Percentiles rank a stretch among this genome's conserved stretches.
phyloP scores from a whole-genome alignment of 1,140 invertebrate genomes.

The Holotrichia oblita region DNA sequence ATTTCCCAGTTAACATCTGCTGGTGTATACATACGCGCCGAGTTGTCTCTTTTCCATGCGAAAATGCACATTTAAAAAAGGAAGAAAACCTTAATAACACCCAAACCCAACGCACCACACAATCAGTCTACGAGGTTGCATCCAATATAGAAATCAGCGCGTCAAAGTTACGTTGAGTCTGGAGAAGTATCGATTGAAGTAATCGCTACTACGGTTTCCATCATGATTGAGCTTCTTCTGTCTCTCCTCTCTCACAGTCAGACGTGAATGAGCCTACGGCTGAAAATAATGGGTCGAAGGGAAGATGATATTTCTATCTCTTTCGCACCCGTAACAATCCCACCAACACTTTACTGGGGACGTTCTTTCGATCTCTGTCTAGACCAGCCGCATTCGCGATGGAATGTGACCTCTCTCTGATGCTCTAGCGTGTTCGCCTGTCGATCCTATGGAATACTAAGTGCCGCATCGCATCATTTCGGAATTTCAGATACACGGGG shows the following conservation, averaged over 20 bases:
- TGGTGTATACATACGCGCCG: slow-evolving; percentile 7
- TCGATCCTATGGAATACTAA: slow-evolving; percentile 34
- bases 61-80: slow-evolving; percentile 26
- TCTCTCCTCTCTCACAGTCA: slow-evolving; percentile 24
- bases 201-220: slow-evolving; percentile 17
- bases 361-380: neutral
- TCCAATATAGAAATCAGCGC: slow-evolving; percentile 4
- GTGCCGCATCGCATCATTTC: slow-evolving; percentile 31
- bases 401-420: slow-evolving; percentile 28
- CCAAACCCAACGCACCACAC: neutral
- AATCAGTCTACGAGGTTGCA: slow-evolving; percentile 6
- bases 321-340: slow-evolving; percentile 7
- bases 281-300: slow-evolving; percentile 32
- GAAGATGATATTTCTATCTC: slow-evolving; percentile 1
- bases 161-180: slow-evolving; percentile 21
- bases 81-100: slow-evolving; percentile 20
- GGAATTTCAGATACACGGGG: slow-evolving; percentile 34
- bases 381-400: slow-evolving; percentile 26
- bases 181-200: slow-evolving; percentile 25
- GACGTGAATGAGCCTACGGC: slow-evolving; percentile 29
- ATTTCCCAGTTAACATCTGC: slow-evolving; percentile 32
- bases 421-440: slow-evolving; percentile 21
- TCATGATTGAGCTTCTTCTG: slow-evolving; percentile 30
- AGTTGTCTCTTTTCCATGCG: slow-evolving; percentile 34
- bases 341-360: neutral